phyloP scores from a whole-genome alignment of 2,113 vertebrate species.

The Indicator indicator region DNA sequence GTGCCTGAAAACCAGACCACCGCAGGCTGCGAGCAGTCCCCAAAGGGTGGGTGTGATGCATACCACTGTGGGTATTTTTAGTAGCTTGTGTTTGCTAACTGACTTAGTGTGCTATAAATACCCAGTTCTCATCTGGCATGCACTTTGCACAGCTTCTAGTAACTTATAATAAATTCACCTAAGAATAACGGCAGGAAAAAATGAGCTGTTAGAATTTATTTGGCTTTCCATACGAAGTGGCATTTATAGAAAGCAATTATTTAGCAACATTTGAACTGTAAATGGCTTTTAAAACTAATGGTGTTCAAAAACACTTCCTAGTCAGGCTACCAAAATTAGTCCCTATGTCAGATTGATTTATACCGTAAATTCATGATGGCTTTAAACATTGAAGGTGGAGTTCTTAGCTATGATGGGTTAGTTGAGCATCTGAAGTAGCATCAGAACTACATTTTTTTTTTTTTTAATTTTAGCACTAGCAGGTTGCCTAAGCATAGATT shows the following conservation, averaged over 20 bases:
- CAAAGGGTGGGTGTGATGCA: slow-evolving; percentile 51
- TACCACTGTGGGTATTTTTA: slow-evolving; percentile 63
- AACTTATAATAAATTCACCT: slow-evolving; percentile 34
- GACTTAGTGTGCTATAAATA: slow-evolving; percentile 66
- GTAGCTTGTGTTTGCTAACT: slow-evolving; percentile 54
- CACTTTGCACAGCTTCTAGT: slow-evolving; percentile 40
- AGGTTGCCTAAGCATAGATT: not conserved
- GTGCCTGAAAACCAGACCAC: slow-evolving; percentile 32
- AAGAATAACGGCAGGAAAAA: slow-evolving; percentile 4
- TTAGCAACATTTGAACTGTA: slow-evolving; percentile 7
- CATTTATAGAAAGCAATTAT: slow-evolving; percentile 1
- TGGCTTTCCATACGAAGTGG: not conserved
- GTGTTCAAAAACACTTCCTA: slow-evolving; percentile 1
- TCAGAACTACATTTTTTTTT: not conserved
- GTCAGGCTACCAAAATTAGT: not conserved
- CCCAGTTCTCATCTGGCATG: slow-evolving; percentile 43
- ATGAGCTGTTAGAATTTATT: not conserved
- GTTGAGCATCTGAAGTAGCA: not conserved
- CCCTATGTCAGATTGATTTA: not conserved
- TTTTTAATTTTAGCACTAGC: not conserved
- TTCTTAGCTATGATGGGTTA: not conserved
- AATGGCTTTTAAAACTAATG: slow-evolving; percentile 32
- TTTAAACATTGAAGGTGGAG: not conserved
- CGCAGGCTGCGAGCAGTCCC: slow-evolving; percentile 13
- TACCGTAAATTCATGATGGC: not conserved